phyloP scores from a whole-genome alignment of 2,888 invertebrate genomes.

The Oegoconia quadripuncta region DNA sequence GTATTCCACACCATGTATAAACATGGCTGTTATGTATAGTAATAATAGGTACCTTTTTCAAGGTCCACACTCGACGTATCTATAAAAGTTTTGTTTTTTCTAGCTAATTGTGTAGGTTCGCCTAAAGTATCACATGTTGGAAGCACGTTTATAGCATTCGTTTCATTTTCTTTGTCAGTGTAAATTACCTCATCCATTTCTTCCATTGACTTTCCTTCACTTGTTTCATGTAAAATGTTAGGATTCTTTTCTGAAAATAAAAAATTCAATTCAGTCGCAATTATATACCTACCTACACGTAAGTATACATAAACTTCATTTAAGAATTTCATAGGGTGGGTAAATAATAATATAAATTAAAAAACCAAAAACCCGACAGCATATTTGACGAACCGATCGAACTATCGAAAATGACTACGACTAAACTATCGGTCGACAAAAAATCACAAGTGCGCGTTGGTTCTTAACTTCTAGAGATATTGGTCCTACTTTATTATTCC shows the following conservation, averaged over 20 bases:
- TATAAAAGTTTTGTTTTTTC: slow-evolving; percentile 45
- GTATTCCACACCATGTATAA: neutral
- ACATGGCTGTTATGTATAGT: neutral
- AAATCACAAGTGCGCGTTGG: too few relatives aligned
- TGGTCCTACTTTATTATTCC: too few relatives aligned
- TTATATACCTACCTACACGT: too few relatives aligned
- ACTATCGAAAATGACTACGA: too few relatives aligned
- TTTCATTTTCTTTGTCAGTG: slow-evolving; percentile 31
- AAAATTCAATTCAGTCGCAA: too few relatives aligned
- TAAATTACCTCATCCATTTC: slow-evolving; percentile 26
- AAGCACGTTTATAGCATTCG: slow-evolving; percentile 50
- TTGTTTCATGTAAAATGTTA: slow-evolving; percentile 34
- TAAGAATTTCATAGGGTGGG: too few relatives aligned
- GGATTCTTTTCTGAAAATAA: slow-evolving; percentile 45
- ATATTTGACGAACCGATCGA: too few relatives aligned
- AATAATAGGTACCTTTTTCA: slow-evolving; percentile 41
- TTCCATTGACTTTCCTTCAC: slow-evolving; percentile 12
- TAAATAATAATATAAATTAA: too few relatives aligned
- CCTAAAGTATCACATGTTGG: slow-evolving; percentile 60
- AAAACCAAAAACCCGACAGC: too few relatives aligned
- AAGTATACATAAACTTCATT: too few relatives aligned
- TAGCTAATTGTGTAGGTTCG: slow-evolving; percentile 56
- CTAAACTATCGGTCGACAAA: too few relatives aligned
- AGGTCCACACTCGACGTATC: slow-evolving; percentile 30
- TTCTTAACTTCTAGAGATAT: too few relatives aligned